Conservation (phyloP, 2,113 vertebrate species). For the Prinia subflava region DNA sequence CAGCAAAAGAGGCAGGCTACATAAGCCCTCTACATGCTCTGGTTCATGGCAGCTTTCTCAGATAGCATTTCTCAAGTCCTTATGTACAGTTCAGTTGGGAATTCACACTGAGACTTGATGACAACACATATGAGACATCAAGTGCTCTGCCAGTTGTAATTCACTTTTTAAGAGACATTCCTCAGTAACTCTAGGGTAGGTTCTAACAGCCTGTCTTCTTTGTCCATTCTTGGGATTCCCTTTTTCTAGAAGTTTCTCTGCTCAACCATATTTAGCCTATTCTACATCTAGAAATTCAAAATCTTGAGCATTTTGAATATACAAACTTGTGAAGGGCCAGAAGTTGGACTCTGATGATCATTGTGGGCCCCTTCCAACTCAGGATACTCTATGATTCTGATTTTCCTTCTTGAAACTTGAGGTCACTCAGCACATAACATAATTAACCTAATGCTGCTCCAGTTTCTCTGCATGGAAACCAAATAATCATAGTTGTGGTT, state of each 20-base stretch:
- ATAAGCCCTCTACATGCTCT: not conserved
- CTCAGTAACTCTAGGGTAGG: not conserved
- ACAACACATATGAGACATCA: not conserved
- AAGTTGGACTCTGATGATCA: not conserved
- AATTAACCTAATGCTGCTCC: not conserved
- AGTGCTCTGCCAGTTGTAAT: not conserved
- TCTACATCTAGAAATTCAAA: not conserved
- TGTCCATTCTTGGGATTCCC: not conserved
- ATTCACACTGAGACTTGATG: not conserved
- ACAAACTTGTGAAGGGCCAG: not conserved
- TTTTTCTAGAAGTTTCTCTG: not conserved
- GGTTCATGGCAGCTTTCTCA: not conserved
- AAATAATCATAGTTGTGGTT: not conserved
- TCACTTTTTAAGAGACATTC: not conserved
- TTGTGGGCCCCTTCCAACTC: not conserved
- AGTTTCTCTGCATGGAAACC: not conserved
- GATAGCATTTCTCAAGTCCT: not conserved
- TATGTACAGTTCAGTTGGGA: not conserved
- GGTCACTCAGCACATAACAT: not conserved
- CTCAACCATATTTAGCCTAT: not conserved
- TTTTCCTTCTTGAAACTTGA: not conserved
- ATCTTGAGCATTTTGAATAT: not conserved
- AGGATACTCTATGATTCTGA: not conserved
- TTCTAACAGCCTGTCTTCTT: not conserved
- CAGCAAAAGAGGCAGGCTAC: not conserved